These are phyloP conservation scores for Axis porcinus DNA, from an alignment of 2,113 vertebrate genomes.

Conservation along the genomic window DNA sequence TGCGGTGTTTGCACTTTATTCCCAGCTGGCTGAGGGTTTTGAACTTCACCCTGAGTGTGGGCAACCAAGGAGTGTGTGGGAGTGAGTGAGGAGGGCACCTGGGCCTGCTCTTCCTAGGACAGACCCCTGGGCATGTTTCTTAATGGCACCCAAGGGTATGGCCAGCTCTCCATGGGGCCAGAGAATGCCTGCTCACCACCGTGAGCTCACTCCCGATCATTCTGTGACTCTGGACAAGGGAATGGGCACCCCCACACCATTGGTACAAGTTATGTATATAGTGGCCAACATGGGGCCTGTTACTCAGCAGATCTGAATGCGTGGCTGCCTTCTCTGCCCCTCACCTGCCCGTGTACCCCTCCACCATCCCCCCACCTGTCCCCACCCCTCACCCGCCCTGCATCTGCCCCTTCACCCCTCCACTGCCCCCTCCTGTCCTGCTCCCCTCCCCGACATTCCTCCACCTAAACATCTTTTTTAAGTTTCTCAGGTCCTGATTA, in stretches of 20 bases:
- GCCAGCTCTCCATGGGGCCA: too few species aligned
- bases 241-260: neutral
- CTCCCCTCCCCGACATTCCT: neutral
- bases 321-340: neutral
- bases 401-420: neutral
- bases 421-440: neutral
- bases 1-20: neutral
- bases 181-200: neutral
- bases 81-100: neutral
- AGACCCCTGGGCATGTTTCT: neutral
- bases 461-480: neutral
- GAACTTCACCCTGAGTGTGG: neutral
- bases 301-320: neutral
- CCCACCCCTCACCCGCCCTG: accelerated
- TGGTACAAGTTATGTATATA: neutral
- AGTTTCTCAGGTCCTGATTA: neutral
- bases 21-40: neutral
- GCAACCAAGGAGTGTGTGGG: neutral
- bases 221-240: neutral
- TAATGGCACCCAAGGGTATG: accelerated
- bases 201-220: accelerated
- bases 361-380: neutral
- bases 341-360: neutral
- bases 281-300: neutral
- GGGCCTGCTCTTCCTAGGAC: neutral